Conservation (phyloP, 2,888 invertebrate genomes). For the Folsomia manolachei region DNA sequence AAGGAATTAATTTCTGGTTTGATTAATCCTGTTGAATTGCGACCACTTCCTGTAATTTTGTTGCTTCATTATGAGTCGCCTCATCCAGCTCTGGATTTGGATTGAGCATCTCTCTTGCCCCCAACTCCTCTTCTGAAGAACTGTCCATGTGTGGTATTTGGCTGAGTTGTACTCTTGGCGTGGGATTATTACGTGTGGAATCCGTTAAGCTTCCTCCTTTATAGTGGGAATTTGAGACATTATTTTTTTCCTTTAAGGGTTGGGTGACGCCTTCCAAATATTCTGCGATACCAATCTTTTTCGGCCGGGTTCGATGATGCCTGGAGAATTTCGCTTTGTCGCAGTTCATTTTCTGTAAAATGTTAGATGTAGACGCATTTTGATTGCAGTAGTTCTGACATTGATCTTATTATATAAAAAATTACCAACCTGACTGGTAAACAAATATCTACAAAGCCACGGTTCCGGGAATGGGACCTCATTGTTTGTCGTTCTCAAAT, state of each 20-base stretch:
- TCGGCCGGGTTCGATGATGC: conserved; percentile 11
- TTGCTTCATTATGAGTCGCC: no score
- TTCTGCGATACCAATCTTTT: conserved; percentile 12
- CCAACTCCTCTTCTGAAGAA: conserved; percentile 39
- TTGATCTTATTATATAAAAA: no score
- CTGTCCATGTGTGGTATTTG: conserved; percentile 41
- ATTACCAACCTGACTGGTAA: conserved; percentile 34
- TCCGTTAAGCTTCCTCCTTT: background rate
- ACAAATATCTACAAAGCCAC: conserved; percentile 44
- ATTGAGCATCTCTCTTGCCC: conserved; percentile 26
- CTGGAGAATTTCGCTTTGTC: background rate
- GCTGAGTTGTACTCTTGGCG: conserved; percentile 22
- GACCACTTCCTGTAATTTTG: no score
- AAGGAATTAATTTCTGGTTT: conserved; percentile 12
- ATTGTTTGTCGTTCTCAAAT: conserved; percentile 25
- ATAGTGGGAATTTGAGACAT: conserved; percentile 24
- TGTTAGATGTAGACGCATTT: no score
- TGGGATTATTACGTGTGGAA: background rate
- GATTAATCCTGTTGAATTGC: conserved; percentile 13
- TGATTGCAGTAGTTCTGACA: no score
- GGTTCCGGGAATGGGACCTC: conserved; percentile 46
- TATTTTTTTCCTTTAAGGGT: conserved; percentile 19
- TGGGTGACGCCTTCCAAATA: conserved; percentile 17
- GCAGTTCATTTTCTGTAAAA: conserved; percentile 32
- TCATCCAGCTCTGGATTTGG: conserved; percentile 10